A percentile compares a stretch with the other conserved stretches of the same genome.
These are phyloP conservation scores for Erpornis zantholeuca DNA, from an alignment of 2,113 vertebrate species.

Conservation along the genomic window DNA sequence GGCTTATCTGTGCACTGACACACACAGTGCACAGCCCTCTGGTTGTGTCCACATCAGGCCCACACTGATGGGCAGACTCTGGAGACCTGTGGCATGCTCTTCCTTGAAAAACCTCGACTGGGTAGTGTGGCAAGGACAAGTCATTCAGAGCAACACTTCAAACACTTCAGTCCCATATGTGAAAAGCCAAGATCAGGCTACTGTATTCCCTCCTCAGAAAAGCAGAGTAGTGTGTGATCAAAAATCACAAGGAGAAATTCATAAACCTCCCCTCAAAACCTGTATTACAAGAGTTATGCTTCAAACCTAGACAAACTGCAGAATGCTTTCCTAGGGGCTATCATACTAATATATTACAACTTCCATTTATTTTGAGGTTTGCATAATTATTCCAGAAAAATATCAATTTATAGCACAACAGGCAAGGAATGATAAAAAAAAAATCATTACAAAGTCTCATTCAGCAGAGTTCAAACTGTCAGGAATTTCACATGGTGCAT, in stretches of 20 bases:
- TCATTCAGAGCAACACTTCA: not conserved
- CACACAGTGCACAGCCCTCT: not conserved
- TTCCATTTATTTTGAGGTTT: not conserved
- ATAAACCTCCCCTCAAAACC: not conserved
- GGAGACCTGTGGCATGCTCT: not conserved
- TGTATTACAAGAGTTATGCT: not conserved
- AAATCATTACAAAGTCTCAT: not conserved
- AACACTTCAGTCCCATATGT: not conserved
- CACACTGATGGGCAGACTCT: not conserved
- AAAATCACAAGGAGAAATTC: not conserved
- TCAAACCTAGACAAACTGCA: not conserved
- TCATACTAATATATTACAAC: not conserved
- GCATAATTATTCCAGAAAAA: not conserved
- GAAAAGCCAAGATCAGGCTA: not conserved
- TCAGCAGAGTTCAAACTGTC: not conserved
- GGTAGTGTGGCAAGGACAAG: not conserved
- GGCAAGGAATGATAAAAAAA: not conserved
- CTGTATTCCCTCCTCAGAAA: not conserved
- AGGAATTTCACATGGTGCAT: not conserved
- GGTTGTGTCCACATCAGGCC: not conserved
- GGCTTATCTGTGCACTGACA: not conserved
- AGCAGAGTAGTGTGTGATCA: fast-evolving
- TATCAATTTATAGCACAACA: not conserved
- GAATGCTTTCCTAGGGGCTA: not conserved
- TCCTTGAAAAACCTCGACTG: not conserved